phyloP scores from a whole-genome alignment of 1,140 invertebrate genomes.

The Melitaea cinxia region DNA sequence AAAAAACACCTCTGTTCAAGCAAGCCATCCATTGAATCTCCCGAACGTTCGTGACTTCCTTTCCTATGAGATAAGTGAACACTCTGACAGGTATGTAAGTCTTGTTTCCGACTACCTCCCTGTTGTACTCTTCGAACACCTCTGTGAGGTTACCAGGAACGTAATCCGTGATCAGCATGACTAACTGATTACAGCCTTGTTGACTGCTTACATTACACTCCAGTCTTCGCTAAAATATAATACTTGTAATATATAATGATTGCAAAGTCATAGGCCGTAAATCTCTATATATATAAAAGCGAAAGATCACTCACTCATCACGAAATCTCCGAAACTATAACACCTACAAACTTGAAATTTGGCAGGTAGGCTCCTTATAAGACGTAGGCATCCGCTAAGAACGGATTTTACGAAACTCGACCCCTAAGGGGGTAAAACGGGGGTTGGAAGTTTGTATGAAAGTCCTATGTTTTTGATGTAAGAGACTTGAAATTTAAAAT shows the following conservation, averaged over 20 bases:
- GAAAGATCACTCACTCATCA: no score
- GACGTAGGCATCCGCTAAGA: no score
- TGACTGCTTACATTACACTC: constrained; percentile 82
- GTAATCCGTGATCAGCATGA: constrained; percentile 99
- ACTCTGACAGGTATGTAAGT: constrained; percentile 92
- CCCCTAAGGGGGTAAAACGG: no score
- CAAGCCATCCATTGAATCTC: constrained; percentile 98
- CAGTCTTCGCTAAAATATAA: constrained; percentile 50
- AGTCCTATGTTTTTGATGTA: no score
- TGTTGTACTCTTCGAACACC: constrained; percentile 94
- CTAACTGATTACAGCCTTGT: constrained; percentile 95
- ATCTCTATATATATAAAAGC: no score
- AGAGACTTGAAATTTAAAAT: no score
- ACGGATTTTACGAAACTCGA: no score
- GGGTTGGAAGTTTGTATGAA: no score
- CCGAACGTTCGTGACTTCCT: constrained; percentile 95
- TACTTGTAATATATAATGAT: neutral
- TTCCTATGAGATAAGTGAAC: constrained; percentile 98
- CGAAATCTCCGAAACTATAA: no score
- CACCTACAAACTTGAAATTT: no score
- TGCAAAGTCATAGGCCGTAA: no score
- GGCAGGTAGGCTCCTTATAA: no score
- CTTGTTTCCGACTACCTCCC: constrained; percentile 82
- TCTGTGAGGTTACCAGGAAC: constrained; percentile 95
- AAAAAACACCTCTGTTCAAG: constrained; percentile 90